Base-by-base conservation (phyloP, 2,797 vertebrate genomes). In the Adrianichthys oophorus region DNA sequence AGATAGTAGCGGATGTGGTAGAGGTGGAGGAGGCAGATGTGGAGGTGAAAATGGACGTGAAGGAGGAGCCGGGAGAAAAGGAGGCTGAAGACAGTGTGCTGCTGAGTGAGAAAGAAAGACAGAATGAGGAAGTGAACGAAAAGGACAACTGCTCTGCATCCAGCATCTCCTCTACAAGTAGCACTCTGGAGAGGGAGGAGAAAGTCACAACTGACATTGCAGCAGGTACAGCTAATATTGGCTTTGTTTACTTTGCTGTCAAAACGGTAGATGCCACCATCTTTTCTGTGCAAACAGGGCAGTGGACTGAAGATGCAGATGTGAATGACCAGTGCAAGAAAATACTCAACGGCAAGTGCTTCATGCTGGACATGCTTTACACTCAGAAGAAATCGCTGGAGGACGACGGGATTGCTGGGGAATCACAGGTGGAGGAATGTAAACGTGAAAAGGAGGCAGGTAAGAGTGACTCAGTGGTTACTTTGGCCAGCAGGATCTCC, bases 91-190 rank as follows among this genome's bases (percentile, higher is more conserved):
- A 96, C 62, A 84, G 86, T 73, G 85, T 89, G 37, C 78, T 93
- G 72, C 91, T 98, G 80, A 98, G 97, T 61, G 97, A 98, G 86
- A 99, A 99, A 79, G 97, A 99, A 85, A 94, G 94, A 76, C 94
- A 97, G 88, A 98, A 97, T 48, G 96, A 98, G 89, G 97, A 97
- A 79, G 91, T 98, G 87, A 98, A 99, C 16, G 97, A 98, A 84
- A 96, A 98, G 74, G 96, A 98, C 89, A 98, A 96, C 92, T 98
- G 97, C 79, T 98, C 96, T 0, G 96, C 96, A 44, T 98, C 97
- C 85, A 98, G 97, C 91, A 95, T 98, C 91, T 98, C 97, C 0
- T 98, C 97, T 54, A 93, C 96, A 62, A 98, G 95, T 83, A 98
- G 96, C 93, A 98, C 96, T 37, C 92, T 98, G 89, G 96, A 98